Conservation (phyloP, 2,113 vertebrate species). For the Phocoena sinus region DNA sequence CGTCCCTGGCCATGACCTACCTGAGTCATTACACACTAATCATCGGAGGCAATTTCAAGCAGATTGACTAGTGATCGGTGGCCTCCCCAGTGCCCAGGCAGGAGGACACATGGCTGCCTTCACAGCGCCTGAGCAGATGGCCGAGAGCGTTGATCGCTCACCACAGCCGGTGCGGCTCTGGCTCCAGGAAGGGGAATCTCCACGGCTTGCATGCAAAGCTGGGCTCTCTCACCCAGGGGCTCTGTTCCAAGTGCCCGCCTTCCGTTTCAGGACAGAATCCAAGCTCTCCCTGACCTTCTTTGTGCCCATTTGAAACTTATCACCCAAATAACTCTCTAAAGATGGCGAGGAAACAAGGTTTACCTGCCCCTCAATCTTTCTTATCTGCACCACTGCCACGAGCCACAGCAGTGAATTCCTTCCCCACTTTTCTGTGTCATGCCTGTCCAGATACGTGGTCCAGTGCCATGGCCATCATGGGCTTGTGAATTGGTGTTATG, state of each 20-base stretch:
- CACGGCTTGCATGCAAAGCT: neutral
- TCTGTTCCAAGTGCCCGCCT: neutral
- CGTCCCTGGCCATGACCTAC: slow-evolving; percentile 59
- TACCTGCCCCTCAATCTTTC: neutral
- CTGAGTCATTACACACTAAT: slow-evolving; percentile 55
- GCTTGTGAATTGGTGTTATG: neutral
- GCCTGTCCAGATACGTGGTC: neutral
- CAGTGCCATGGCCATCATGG: neutral
- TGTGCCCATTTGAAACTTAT: neutral
- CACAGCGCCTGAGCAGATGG: slow-evolving; percentile 38
- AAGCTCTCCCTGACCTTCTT: neutral
- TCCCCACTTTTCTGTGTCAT: fast-evolving
- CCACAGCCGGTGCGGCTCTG: neutral
- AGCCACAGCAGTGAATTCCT: neutral
- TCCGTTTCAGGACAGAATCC: neutral
- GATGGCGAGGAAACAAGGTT: neutral
- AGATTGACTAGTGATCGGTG: slow-evolving; percentile 36
- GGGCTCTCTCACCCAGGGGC: neutral
- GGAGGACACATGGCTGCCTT: slow-evolving; percentile 44
- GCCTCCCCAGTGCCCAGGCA: slow-evolving; percentile 2
- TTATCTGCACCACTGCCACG: fast-evolving
- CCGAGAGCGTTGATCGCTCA: neutral
- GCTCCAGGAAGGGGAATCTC: neutral
- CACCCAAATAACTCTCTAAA: neutral
- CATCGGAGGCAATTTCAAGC: slow-evolving; percentile 51